A percentile compares a stretch with the other conserved stretches of the same genome.
Evolutionary conservation across 2,797 vertebrate species (phyloP).

Genomic region (Fringilla coelebs): DNA sequence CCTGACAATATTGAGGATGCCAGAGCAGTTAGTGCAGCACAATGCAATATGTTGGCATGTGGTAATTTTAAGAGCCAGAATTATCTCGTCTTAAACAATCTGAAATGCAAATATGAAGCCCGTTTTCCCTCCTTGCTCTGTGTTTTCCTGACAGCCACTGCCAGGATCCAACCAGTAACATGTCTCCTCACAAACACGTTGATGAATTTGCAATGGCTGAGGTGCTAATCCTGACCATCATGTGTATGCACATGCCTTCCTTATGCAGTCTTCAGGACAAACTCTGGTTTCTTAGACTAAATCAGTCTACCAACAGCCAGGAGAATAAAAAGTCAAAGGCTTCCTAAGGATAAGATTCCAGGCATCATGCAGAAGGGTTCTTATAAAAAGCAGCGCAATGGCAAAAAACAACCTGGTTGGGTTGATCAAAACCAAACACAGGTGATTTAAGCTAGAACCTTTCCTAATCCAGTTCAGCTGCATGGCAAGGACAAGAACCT

Average conservation of each 20-base stretch:
- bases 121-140: not conserved
- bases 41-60: not conserved
- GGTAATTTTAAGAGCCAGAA: constrained; percentile 36
- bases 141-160: constrained; percentile 16
- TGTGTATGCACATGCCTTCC: not conserved
- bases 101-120: constrained; percentile 24
- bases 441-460: not conserved
- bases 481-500: not conserved
- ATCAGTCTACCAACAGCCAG: not conserved
- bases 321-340: not conserved
- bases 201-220: not conserved
- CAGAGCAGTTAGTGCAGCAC: not conserved
- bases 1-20: not conserved
- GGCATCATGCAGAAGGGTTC: not conserved
- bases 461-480: not conserved
- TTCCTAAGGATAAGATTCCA: not conserved
- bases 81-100: constrained; percentile 15
- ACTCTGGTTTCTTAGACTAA: not conserved
- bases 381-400: rapidly evolving
- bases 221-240: not conserved
- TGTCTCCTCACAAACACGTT: not conserved
- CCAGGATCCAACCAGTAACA: not conserved
- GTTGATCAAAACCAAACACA: not conserved
- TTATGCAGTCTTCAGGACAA: not conserved
- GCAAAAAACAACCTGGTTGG: not conserved